phyloP scores from a whole-genome alignment of 2,888 invertebrate genomes.

The Tenthredo livida region DNA sequence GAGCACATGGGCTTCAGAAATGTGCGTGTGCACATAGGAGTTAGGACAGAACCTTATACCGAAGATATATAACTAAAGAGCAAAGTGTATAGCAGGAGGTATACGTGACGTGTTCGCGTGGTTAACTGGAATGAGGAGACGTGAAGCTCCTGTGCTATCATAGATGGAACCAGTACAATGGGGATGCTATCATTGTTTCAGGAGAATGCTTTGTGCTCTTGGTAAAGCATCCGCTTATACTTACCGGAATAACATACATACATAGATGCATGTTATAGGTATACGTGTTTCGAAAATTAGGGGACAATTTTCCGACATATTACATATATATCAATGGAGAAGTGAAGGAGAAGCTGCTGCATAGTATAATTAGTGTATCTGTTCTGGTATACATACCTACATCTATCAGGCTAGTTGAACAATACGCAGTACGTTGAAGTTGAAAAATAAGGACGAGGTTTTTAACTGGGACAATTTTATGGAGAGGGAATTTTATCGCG shows the following conservation, averaged over 20 bases:
- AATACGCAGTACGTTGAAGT: background rate
- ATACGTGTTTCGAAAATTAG: background rate
- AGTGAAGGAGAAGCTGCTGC: background rate
- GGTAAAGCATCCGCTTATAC: constrained; percentile 21
- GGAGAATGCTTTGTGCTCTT: constrained; percentile 51
- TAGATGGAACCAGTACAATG: constrained; percentile 30
- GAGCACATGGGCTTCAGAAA: background rate
- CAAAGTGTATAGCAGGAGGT: constrained; percentile 10
- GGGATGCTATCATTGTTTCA: constrained; percentile 54
- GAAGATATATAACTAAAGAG: background rate
- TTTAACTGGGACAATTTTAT: constrained; percentile 2
- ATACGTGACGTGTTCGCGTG: constrained; percentile 27
- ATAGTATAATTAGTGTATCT: background rate
- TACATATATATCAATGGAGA: no score
- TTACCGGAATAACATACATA: background rate
- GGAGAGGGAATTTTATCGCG: background rate
- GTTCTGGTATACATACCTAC: background rate
- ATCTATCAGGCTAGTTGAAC: background rate
- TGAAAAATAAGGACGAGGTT: background rate
- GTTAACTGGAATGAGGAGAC: background rate
- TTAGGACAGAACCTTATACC: background rate
- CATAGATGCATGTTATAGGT: background rate
- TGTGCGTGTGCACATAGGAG: background rate
- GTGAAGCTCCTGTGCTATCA: constrained; percentile 15
- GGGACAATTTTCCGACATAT: background rate